phyloP scores from a whole-genome alignment of 35 echinoderm and acorn worm genomes.

The Patiria miniata region DNA sequence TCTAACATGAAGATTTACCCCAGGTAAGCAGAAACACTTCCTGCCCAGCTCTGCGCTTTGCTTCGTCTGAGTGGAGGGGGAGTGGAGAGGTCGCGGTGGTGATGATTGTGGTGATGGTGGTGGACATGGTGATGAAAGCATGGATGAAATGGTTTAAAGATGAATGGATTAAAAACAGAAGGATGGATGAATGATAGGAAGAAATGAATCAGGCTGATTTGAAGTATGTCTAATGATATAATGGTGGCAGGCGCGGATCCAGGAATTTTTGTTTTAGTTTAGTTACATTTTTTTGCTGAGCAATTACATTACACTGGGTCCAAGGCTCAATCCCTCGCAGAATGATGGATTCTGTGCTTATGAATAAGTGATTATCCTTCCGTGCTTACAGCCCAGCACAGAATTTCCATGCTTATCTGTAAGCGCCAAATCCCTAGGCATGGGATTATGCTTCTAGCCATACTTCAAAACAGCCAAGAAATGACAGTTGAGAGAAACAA shows the following conservation, averaged over 20 bases:
- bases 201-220: background rate
- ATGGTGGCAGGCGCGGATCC: too few species aligned
- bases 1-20: background rate
- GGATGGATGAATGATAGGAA: background rate
- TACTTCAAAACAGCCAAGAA: background rate
- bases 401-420: too few species aligned
- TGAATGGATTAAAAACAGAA: background rate
- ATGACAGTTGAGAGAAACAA: background rate
- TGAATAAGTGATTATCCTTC: too few species aligned
- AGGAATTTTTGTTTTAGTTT: too few species aligned
- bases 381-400: too few species aligned
- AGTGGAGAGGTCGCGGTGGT: constrained; percentile 22
- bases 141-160: constrained; percentile 7
- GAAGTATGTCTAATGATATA: too few species aligned
- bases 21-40: constrained; percentile 15
- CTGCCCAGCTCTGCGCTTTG: background rate
- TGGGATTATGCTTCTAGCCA: background rate
- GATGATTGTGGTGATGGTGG: constrained; percentile 27
- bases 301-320: too few species aligned
- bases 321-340: too few species aligned
- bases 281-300: too few species aligned
- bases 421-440: too few species aligned
- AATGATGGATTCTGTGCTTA: too few species aligned
- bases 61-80: constrained; percentile 1
- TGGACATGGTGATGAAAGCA: background rate